A percentile compares a stretch with the other conserved stretches of the same genome.
Evolutionary conservation across 2,888 invertebrate species (phyloP).

Genomic region (Strigamia crassipes): DNA sequence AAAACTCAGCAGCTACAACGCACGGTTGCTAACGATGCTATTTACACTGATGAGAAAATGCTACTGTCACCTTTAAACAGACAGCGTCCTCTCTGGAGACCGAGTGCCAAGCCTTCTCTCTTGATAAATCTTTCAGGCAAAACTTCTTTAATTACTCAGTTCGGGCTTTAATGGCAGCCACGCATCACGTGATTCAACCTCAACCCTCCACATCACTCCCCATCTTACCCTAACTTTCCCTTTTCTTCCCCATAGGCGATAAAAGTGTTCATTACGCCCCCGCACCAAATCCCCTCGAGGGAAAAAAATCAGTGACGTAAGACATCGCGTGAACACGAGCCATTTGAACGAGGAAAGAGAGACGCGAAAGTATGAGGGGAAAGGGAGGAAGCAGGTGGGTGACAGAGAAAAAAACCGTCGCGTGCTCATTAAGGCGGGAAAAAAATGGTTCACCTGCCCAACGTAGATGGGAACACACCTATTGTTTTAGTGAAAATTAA

Average conservation of each 20-base stretch:
- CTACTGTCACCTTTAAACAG: constrained; percentile 35
- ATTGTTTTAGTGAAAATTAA: constrained; percentile 40
- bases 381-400: constrained; percentile 12
- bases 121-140: constrained; percentile 40
- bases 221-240: constrained; percentile 31
- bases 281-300: constrained; percentile 30
- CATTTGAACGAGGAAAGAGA: constrained; percentile 42
- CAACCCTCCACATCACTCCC: constrained; percentile 25
- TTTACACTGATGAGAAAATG: constrained; percentile 40
- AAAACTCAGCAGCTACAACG: constrained; percentile 26
- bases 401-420: constrained; percentile 32
- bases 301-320: constrained; percentile 37
- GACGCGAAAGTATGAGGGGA: constrained; percentile 7
- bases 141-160: constrained; percentile 42
- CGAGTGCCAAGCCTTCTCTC: constrained; percentile 32
- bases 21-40: constrained; percentile 35
- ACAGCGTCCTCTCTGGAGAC: constrained; percentile 38
- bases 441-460: constrained; percentile 42
- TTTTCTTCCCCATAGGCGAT: constrained; percentile 35
- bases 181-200: constrained; percentile 42
- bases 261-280: constrained; percentile 42
- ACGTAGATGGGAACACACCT: constrained; percentile 37
- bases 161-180: constrained; percentile 40
- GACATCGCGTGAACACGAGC: constrained; percentile 38
- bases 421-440: constrained; percentile 40